Percentiles rank a stretch among this genome's conserved stretches.
Evolutionary conservation across 2,888 invertebrate species (phyloP).

Genomic region (Standfussiana lucernea): DNA sequence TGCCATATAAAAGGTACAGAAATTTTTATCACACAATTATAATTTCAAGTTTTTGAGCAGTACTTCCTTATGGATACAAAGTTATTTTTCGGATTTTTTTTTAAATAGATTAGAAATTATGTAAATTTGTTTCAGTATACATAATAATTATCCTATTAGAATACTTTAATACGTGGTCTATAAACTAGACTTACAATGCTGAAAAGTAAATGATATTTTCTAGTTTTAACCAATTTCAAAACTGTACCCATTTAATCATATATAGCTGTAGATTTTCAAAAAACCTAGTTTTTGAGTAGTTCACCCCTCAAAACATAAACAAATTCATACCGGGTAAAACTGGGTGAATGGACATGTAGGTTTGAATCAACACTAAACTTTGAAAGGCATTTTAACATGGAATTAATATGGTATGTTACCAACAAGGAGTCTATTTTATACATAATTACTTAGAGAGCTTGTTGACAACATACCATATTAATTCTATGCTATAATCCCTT

Average conservation of each 20-base stretch:
- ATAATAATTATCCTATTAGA: constrained; percentile 2
- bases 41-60: constrained; percentile 6
- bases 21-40: not conserved
- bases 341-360: no score
- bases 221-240: not conserved
- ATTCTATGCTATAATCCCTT: no score
- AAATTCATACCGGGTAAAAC: no score
- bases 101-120: not conserved
- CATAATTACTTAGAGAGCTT: no score
- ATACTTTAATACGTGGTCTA: not conserved
- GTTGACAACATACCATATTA: no score
- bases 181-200: not conserved
- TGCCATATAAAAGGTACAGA: not conserved
- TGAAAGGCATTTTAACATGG: no score
- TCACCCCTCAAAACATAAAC: not conserved
- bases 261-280: no score
- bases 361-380: no score
- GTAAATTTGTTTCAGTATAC: not conserved
- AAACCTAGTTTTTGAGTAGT: not conserved
- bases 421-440: no score
- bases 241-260: not conserved
- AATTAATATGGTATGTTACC: no score
- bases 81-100: not conserved
- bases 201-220: not conserved
- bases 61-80: not conserved